Base-by-base conservation (phyloP, 2,113 vertebrate species). In the Scophthalmus maximus region DNA sequence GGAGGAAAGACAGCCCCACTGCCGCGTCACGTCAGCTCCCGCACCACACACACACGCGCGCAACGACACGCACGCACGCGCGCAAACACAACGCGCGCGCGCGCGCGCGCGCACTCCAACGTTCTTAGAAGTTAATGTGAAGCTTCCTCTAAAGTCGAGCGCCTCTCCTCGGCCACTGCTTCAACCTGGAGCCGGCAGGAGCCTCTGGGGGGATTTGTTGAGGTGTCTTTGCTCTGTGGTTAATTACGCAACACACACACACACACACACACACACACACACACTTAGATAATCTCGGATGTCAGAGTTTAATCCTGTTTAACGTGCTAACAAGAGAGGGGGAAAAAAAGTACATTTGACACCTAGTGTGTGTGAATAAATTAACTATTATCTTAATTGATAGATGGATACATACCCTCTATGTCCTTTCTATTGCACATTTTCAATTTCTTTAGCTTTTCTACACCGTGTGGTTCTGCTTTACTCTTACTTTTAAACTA, bases 1-100 rank as follows among this genome's bases (percentile, higher is more conserved):
- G 81, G 72, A 85, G 78, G 40, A 88, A 40, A 91, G 87, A 85
- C 93, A 86, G 85, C 85, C 90, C 91, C 87, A 85, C 87, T 67
- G 71, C 47, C 76, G 89, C 89, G 92, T 92, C 86, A 91, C 90
- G 72, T 40, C 79, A 62, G 73, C 36, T 53, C 76, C 74, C 64
- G 58, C 58, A 60, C 77, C n/a, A 83, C 81, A 68, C 85, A 27
- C 51, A 51, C 49, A 23, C n/a, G n/a, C 44, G 18, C 8, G 1
- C 12, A 42, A n/a, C 6, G n/a, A n/a, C n/a, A n/a, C 6, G n/a
- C n/a, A n/a, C 18, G 17, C 3, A 17, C 18, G 42, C 42, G 15
- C 4, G 4, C 15, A n/a, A n/a, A n/a, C n/a, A n/a, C 49, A 14
- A 23, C 23, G 22, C 20, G 18, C 20, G n/a, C 6, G n/a, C n/a